Percentiles rank a stretch among this genome's conserved stretches.
phyloP scores from a whole-genome alignment of 2,797 vertebrate genomes.

The Oreochromis grahami region DNA sequence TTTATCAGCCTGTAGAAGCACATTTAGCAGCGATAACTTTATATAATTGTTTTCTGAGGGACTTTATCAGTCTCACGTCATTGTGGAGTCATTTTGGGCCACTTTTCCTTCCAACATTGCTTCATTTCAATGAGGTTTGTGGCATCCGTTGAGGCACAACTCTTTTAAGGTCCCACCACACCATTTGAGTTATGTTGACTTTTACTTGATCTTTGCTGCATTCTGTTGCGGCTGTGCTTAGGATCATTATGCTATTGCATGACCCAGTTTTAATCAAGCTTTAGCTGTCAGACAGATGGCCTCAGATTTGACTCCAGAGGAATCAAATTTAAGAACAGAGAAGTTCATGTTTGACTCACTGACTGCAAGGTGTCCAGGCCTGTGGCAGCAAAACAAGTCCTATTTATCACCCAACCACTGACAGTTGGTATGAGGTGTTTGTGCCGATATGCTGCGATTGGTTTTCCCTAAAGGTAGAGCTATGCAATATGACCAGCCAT shows the following conservation, averaged over 20 bases:
- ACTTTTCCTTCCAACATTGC: not conserved
- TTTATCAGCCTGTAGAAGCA: not conserved
- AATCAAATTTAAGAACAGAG: not conserved
- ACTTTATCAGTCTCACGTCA: not conserved
- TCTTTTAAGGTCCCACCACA: not conserved
- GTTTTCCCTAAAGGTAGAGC: not conserved
- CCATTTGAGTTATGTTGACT: rapidly evolving
- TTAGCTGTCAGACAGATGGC: not conserved
- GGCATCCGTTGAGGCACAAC: rapidly evolving
- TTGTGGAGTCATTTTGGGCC: not conserved
- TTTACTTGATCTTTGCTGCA: not conserved
- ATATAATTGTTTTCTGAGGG: not conserved
- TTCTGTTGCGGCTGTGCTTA: not conserved
- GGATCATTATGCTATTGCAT: not conserved
- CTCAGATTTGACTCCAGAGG: not conserved
- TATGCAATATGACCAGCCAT: not conserved
- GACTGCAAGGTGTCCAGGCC: not conserved
- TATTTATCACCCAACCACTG: not conserved
- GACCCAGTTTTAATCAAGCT: not conserved
- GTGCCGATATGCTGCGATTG: not conserved
- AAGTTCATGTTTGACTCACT: not conserved
- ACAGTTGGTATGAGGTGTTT: not conserved
- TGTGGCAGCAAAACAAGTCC: not conserved
- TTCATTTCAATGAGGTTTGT: not conserved
- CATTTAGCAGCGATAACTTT: not conserved